Base-by-base conservation (phyloP, 2,113 vertebrate species). In the Oxyruncus cristatus region DNA sequence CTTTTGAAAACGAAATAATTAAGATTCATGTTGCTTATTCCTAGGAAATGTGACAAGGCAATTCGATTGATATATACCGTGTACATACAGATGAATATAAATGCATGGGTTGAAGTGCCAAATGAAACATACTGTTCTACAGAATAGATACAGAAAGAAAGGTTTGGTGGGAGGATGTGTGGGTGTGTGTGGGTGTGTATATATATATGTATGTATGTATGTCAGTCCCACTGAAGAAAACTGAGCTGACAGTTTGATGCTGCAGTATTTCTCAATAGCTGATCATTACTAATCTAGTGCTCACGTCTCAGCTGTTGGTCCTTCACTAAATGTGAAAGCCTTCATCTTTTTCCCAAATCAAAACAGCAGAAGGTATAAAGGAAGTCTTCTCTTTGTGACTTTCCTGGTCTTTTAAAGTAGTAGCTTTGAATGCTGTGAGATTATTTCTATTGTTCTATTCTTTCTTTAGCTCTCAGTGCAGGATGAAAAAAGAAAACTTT, bases 241-340 rank as follows among this genome's bases (percentile, higher is more conserved):
- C 41, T n/a, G 19, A 75, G 46, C 52, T 53, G 79, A 68, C 23
- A 27, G 41, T 92, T 89, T 81, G 20, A 19, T 81, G 21, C 46
- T 93, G 67, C 44, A 76, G 2, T 70, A 37, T 83, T 90, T 93
- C 68, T 92, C 86, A 77, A 6, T 84, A 88, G 68, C 17, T 93
- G 67, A 58, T 93, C 49, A 23, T 83, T 85, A 86, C 72, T 88
- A 58, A 93, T 49, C 58, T 75, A 49, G 41, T 49, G 85, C 42
- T 95, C 11, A 4, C 44, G 49, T 82, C 91, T 80, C 92, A 75
- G 89, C 66, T 95, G 80, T 94, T 87, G 84, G 89, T 91, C 93
- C n/a, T 71, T 91, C 79, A 93, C 32, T 81, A 59, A 92, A 89
- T 81, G 50, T 12, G 19, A 95, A 95, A 84, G 56, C 88, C 37